A percentile compares a stretch with the other conserved stretches of the same genome.
Conservation (phyloP, 1,140 invertebrate genomes). For the Drosophila ironensis region DNA sequence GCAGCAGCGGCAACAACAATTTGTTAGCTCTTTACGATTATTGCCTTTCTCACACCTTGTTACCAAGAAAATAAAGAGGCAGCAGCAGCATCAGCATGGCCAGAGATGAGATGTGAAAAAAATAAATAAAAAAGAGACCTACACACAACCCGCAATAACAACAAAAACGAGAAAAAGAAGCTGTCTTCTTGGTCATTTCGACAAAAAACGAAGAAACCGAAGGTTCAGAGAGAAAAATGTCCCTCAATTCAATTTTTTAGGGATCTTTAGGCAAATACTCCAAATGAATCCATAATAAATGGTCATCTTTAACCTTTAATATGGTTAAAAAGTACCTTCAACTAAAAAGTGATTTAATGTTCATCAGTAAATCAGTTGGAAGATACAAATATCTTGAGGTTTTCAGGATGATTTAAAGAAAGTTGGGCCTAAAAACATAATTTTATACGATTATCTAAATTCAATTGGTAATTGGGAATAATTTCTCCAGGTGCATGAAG, state of each 20-base stretch:
- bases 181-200: constrained; percentile 23
- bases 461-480: no score
- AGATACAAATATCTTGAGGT: no score
- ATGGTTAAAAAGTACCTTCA: no score
- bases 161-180: constrained; percentile 53
- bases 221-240: background rate
- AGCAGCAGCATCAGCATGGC: constrained; percentile 29
- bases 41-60: constrained; percentile 81
- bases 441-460: no score
- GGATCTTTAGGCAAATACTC: no score
- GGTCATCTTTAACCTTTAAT: no score
- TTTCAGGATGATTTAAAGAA: no score
- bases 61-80: constrained; percentile 79
- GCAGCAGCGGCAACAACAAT: constrained; percentile 64
- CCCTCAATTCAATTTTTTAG: background rate
- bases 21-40: constrained; percentile 81
- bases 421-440: no score
- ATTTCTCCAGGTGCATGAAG: constrained; percentile 6
- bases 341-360: no score
- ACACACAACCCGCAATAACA: background rate
- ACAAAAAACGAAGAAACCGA: constrained; percentile 3
- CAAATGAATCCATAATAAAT: no score
- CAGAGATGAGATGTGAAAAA: constrained; percentile 55
- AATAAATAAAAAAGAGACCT: constrained; percentile 15
- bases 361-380: no score